Conservation (phyloP, 2,797 vertebrate species). For the Oreortyx pictus region DNA sequence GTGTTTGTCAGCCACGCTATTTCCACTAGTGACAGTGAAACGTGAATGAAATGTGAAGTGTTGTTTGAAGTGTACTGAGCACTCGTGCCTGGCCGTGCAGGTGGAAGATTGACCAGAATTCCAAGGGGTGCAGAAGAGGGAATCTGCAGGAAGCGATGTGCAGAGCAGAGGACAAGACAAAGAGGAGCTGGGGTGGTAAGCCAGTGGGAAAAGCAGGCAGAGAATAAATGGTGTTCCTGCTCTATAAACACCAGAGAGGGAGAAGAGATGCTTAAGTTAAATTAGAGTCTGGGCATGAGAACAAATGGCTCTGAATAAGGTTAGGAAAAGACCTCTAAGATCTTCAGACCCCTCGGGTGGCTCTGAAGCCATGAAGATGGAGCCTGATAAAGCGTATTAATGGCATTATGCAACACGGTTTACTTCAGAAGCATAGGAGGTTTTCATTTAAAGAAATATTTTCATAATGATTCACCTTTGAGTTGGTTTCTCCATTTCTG, state of each 20-base stretch:
- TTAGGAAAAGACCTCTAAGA: background rate
- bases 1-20: background rate
- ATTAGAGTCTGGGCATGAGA: constrained; percentile 47
- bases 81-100: background rate
- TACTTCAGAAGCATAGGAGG: background rate
- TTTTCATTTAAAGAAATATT: constrained; percentile 10
- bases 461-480: background rate
- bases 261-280: constrained; percentile 42
- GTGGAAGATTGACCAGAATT: constrained; percentile 16
- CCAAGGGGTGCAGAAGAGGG: background rate
- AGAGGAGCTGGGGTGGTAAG: background rate
- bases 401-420: constrained; percentile 13
- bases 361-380: constrained; percentile 39
- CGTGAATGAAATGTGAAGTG: background rate
- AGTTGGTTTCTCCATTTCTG: background rate
- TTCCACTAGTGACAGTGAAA: background rate
- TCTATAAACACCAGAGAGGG: constrained; percentile 30
- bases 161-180: background rate
- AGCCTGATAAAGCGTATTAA: constrained; percentile 51
- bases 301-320: constrained; percentile 46
- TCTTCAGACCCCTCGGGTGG: background rate
- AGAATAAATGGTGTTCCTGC: constrained; percentile 13
- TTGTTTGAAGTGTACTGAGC: background rate
- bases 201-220: constrained; percentile 4
- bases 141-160: background rate